These are phyloP conservation scores for Physella acuta DNA, from an alignment of 1,140 invertebrate genomes.

Conservation along the genomic window DNA sequence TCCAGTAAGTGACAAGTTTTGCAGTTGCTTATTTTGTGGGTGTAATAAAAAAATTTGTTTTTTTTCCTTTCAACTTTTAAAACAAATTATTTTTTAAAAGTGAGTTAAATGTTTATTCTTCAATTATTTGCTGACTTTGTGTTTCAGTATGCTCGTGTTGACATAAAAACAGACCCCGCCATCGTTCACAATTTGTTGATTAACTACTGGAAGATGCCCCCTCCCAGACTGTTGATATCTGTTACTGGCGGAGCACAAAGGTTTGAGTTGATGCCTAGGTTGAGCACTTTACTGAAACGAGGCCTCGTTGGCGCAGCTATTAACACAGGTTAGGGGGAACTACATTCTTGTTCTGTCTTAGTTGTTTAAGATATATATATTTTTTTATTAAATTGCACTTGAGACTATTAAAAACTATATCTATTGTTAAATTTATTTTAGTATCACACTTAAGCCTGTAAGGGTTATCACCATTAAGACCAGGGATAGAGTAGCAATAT, in stretches of 20 bases:
- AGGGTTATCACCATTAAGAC: too few relatives aligned
- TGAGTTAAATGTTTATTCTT: not conserved
- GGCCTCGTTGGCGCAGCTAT: slow-evolving; percentile 55
- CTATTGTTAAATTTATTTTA: too few relatives aligned
- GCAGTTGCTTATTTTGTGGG: too few relatives aligned
- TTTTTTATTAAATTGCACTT: not conserved
- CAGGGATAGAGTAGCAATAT: too few relatives aligned
- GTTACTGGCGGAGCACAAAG: slow-evolving; percentile 60
- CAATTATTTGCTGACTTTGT: not conserved
- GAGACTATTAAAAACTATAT: too few relatives aligned
- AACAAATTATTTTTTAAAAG: too few relatives aligned
- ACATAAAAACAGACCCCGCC: slow-evolving; percentile 43
- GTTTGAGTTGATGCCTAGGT: slow-evolving; percentile 52
- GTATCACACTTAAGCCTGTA: too few relatives aligned
- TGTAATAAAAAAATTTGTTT: too few relatives aligned
- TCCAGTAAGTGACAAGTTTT: slow-evolving; percentile 48
- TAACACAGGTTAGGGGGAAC: slow-evolving; percentile 40
- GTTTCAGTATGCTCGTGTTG: slow-evolving; percentile 56
- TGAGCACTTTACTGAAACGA: slow-evolving; percentile 51
- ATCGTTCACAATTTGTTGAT: slow-evolving; percentile 50
- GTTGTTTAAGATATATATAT: not conserved
- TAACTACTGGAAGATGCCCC: slow-evolving; percentile 50
- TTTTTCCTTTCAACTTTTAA: too few relatives aligned
- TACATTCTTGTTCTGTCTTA: not conserved
- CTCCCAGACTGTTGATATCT: slow-evolving; percentile 58